Evolutionary conservation across 2,888 invertebrate genomes (phyloP).

Genomic region (Xylocampa areola): DNA sequence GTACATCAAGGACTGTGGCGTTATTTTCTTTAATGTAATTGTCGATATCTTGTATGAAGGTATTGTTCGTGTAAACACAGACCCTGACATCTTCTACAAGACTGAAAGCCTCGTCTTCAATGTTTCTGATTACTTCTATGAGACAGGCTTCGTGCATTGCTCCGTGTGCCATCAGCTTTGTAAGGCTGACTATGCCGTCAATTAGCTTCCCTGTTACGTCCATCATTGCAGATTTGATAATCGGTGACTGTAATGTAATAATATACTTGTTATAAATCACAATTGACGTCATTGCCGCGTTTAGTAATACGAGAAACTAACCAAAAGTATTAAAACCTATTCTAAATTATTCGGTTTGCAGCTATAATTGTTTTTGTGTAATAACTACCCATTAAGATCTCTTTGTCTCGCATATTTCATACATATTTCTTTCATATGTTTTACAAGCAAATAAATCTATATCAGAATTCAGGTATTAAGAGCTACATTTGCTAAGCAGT

Average conservation of each 20-base stretch:
- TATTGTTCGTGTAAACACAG: constrained; percentile 71
- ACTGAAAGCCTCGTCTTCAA: constrained; percentile 79
- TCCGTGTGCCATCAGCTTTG: constrained; percentile 84
- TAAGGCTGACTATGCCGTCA: constrained; percentile 79
- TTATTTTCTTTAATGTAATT: constrained; percentile 73
- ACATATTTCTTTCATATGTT: constrained; percentile 9
- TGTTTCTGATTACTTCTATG: constrained; percentile 81
- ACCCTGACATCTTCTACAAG: constrained; percentile 68
- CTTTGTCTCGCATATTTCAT: constrained; percentile 6
- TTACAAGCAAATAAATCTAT: constrained; percentile 47
- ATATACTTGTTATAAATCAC: neutral
- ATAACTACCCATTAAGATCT: too few relatives aligned
- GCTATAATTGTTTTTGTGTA: too few relatives aligned
- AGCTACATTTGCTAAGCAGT: constrained; percentile 40
- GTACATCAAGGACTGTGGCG: constrained; percentile 77
- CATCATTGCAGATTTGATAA: constrained; percentile 84
- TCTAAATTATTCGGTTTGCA: too few relatives aligned
- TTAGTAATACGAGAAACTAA: too few relatives aligned
- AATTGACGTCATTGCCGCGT: too few relatives aligned
- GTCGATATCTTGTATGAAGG: constrained; percentile 55
- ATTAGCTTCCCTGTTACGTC: constrained; percentile 79
- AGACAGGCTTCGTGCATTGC: constrained; percentile 88
- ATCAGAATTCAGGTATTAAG: constrained; percentile 40
- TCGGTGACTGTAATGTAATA: constrained; percentile 76
- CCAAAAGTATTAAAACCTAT: too few relatives aligned